phyloP scores from a whole-genome alignment of 2,113 vertebrate species.

The Silurus meridionalis region DNA sequence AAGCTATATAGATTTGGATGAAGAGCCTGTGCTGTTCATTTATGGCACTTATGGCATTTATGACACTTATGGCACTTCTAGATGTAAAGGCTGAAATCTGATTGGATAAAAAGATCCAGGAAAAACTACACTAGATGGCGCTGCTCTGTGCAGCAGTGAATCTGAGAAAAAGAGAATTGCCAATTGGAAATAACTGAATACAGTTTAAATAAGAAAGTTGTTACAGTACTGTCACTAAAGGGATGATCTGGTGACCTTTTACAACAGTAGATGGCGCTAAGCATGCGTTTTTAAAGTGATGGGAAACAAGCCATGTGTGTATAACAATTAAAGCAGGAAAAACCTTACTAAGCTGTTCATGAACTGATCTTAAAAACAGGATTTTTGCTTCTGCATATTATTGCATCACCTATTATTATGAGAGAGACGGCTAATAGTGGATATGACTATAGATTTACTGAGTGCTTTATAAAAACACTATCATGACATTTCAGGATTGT shows the following conservation, averaged over 20 bases:
- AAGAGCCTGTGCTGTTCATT: no score
- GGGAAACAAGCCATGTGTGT: not conserved
- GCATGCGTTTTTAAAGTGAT: not conserved
- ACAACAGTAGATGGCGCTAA: constrained; percentile 2
- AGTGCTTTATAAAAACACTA: not conserved
- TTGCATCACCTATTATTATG: not conserved
- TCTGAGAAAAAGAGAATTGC: no score
- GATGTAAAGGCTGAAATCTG: no score
- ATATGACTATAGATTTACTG: not conserved
- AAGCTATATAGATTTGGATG: no score
- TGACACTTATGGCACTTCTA: no score
- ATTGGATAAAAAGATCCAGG: no score
- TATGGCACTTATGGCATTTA: no score
- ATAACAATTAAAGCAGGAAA: not conserved
- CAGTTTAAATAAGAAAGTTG: no score
- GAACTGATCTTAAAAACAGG: not conserved
- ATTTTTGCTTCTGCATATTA: not conserved
- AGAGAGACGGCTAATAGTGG: not conserved
- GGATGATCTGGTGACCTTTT: not conserved
- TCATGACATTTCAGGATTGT: not conserved
- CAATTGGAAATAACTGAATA: no score
- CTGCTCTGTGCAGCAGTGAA: no score
- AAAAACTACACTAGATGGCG: no score
- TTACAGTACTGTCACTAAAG: no score
- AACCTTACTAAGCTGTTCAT: not conserved